A percentile compares a stretch with the other conserved stretches of the same genome.
phyloP scores from a whole-genome alignment of 1,140 invertebrate species.

The Penaeus chinensis region DNA sequence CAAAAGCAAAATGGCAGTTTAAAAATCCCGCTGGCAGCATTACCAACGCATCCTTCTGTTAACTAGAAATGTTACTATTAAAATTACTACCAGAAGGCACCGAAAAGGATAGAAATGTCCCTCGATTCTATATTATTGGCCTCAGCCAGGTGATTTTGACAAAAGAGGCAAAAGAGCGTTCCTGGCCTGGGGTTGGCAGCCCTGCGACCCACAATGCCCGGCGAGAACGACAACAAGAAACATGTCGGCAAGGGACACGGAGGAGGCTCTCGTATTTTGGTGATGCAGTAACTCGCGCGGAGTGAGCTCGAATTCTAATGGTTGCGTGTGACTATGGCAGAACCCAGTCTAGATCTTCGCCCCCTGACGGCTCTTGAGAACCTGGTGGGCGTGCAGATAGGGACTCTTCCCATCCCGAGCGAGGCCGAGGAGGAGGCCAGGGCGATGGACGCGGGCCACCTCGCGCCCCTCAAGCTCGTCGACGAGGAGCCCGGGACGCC shows the following conservation, averaged over 20 bases:
- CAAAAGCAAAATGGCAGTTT: too few species aligned
- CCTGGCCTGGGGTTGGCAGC: neutral
- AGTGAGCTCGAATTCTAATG: slow-evolving; percentile 38
- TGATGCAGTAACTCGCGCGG: slow-evolving; percentile 24
- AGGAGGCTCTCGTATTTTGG: slow-evolving; percentile 32
- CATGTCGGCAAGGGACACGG: slow-evolving; percentile 51
- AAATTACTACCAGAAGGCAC: too few species aligned
- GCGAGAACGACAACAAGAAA: slow-evolving; percentile 60
- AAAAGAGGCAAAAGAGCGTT: neutral
- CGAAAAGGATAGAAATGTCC: too few species aligned
- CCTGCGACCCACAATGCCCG: slow-evolving; percentile 47
- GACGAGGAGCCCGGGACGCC: slow-evolving; percentile 28
- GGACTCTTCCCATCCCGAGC: slow-evolving; percentile 37
- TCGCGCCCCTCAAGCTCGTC: slow-evolving; percentile 40
- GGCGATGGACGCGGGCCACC: slow-evolving; percentile 40
- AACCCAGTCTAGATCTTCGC: slow-evolving; percentile 56
- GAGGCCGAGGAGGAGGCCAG: slow-evolving; percentile 45
- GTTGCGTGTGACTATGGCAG: slow-evolving; percentile 53
- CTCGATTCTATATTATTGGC: too few species aligned
- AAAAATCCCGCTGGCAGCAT: too few species aligned
- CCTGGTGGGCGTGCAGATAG: slow-evolving; percentile 57
- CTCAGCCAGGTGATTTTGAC: neutral
- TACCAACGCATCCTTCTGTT: too few species aligned
- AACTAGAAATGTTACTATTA: too few species aligned
- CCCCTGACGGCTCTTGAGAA: slow-evolving; percentile 60